Base-by-base conservation (phyloP, 2,797 vertebrate species). In the Acrocephalus scirpaceus region DNA sequence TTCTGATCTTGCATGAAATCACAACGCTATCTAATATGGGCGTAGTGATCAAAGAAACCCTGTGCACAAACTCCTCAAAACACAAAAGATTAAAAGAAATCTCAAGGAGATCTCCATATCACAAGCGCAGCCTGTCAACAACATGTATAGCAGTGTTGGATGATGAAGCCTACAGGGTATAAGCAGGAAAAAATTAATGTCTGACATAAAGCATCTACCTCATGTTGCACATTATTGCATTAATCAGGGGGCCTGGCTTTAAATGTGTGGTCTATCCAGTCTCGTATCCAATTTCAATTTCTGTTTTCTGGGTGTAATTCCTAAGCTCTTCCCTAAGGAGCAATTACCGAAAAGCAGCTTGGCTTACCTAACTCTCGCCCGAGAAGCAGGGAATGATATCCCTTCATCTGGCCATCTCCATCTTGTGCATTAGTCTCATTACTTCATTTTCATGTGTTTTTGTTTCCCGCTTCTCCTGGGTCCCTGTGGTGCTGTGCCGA, bases 391-490 rank as follows among this genome's bases (percentile, higher is more conserved):
- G 82, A 76, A 75, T 82, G 32, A 56, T 67, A 86, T 70, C 51
- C 69, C 44, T 7, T 11, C 74, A 64, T 87, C 75, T 94, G 4
- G 0, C 67, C 60, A 57, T 72, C 67, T 86, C 70, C 26, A 53
- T 88, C 50, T 80, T 22, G 4, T 85, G 64, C 94, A 92, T 96
- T 96, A 96, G 79, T 60, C 29, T 53, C 62, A 93, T 94, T 96
- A 95, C 51, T 82, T 92, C 61, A 65, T 75, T 86, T 86, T 72
- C 26, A 9, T 2, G 4, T 76, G 21, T 44, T 95, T 53, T 66
- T 1, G 2, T 57, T 95, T 96, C 85, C 79, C 3, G 58, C 87
- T 77, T 85, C 75, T 94, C 72, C 66, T 4, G 7, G 22, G 67
- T 88, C 95, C 82, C 94, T 73, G 48, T 0, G 75, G 91, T 73